Evolutionary conservation across 2,113 vertebrate genomes (phyloP).

Genomic region (Acanthochromis polyacanthus): DNA sequence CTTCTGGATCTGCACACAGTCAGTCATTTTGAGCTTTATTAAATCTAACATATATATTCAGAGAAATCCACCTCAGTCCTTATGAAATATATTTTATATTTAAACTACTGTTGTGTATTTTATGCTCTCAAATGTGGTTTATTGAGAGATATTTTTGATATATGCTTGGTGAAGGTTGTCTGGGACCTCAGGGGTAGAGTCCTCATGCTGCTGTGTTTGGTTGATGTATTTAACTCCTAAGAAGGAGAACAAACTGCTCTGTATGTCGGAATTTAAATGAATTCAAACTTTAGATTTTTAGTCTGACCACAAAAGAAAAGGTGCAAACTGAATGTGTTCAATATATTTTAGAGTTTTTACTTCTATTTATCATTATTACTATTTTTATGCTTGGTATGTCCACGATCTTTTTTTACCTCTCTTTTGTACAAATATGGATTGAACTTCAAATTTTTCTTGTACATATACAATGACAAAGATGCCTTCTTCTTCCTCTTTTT

Average conservation of each 20-base stretch:
- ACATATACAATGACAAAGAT: too few species aligned
- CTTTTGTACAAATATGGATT: too few species aligned
- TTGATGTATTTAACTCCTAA: constrained; percentile 78
- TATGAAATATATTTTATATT: constrained; percentile 90
- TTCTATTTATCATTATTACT: too few species aligned
- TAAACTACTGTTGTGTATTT: constrained; percentile 84
- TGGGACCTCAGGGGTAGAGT: constrained; percentile 94
- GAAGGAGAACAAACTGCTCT: constrained; percentile 76
- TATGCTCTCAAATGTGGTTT: constrained; percentile 74
- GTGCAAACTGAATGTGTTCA: too few species aligned
- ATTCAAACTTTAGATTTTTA: too few species aligned
- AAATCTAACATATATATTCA: constrained; percentile 70
- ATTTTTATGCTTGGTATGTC: too few species aligned
- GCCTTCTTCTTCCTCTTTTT: too few species aligned
- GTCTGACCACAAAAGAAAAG: too few species aligned
- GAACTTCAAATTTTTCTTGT: too few species aligned
- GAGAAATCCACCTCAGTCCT: constrained; percentile 86
- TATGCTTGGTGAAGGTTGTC: constrained; percentile 87
- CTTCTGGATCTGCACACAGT: too few species aligned
- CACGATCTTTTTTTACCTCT: too few species aligned
- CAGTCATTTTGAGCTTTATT: constrained; percentile 69
- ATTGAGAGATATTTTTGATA: constrained; percentile 84
- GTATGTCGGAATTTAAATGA: constrained; percentile 82
- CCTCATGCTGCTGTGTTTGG: constrained; percentile 84
- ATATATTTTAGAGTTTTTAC: too few species aligned